Evolutionary conservation across 2,797 vertebrate species (phyloP), one percentile per base, ranked within the genome.

Genomic region (Scolopax rusticola): DNA sequence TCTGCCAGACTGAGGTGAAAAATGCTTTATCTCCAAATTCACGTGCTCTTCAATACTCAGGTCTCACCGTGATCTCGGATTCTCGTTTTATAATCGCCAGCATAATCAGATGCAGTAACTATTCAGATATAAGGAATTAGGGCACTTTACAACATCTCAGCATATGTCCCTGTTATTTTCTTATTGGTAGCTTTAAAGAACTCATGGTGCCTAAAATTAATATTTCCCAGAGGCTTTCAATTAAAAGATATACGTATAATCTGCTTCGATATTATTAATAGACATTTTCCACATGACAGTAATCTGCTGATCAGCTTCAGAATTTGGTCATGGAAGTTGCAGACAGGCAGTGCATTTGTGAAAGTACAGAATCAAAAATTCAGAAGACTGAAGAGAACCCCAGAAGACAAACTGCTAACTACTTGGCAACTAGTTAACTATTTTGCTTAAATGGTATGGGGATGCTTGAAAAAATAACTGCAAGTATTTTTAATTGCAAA

Each of bases 281-380:
- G 92, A 93, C 59, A 54, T 56, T 78, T 89, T 89, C 88, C 95
- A 57, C 96, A 40, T 73, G 74, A 90, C 78, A 92, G 74, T 0
- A 3, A 89, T 96, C 90, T 97, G 84, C 79, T 98, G 95, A 95
- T 97, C 28, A 53, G 87, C 89, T 97, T 98, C 84, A 97, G 88
- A 96, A 97, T 97, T 95, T 96, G 80, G 74, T 96, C 82, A 90
- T 68, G 90, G 95, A 97, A 96, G 59, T 75, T 94, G 81, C 84
- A 89, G 77, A 73, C 96, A 96, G 64, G 30, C 94, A 96, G 88
- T 74, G 57, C 41, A 8, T 91, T 95, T 94, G 48, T 95, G 94
- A 97, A 96, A 96, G 65, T 67, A 90, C 68, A 97, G 91, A 97
- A 96, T 97, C 73, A 80, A 95, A 95, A 96, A 61, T 76, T 76